phyloP scores from a whole-genome alignment of 30 jellyfish, hydroid and myxozoan genomes.

The Nemopilema nomurai region DNA sequence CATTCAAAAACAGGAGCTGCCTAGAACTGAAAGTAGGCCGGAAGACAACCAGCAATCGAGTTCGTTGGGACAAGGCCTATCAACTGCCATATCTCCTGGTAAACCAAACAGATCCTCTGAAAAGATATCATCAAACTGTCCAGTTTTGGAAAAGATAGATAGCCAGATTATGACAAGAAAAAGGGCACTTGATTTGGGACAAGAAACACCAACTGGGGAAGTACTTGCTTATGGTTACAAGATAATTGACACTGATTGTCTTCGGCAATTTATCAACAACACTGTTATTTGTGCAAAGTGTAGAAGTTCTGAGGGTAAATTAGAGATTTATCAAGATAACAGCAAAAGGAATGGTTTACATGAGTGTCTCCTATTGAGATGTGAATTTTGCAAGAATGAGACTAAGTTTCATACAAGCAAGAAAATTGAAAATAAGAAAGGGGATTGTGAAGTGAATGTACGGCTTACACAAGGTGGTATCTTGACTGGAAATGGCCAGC shows the following conservation, averaged over 20 bases:
- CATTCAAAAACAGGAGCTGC: constrained; percentile 21
- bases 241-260: constrained; percentile 5
- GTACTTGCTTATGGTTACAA: constrained; percentile 16
- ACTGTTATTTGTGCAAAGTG: background rate
- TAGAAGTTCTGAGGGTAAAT: background rate
- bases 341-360: constrained; percentile 22
- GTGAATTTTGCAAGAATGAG: constrained; percentile 21
- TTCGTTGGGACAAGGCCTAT: constrained; percentile 12
- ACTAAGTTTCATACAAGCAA: constrained; percentile 33
- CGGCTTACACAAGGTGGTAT: constrained; percentile 30
- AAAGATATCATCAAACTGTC: constrained; percentile 17
- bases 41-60: constrained; percentile 8
- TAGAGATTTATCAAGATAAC: constrained; percentile 16
- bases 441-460: constrained; percentile 20
- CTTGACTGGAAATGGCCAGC: constrained; percentile 39
- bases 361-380: constrained; percentile 16
- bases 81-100: constrained; percentile 9
- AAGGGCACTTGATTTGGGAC: constrained; percentile 12
- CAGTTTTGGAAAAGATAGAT: constrained; percentile 4
- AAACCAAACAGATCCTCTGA: constrained; percentile 13
- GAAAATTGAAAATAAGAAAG: constrained; percentile 13
- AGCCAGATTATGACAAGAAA: constrained; percentile 1
- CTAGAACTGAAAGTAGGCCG: constrained; percentile 1
- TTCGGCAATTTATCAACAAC: background rate
- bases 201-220: constrained; percentile 7